phyloP scores from a whole-genome alignment of 2,113 vertebrate species.

The Festucalex cinctus region DNA sequence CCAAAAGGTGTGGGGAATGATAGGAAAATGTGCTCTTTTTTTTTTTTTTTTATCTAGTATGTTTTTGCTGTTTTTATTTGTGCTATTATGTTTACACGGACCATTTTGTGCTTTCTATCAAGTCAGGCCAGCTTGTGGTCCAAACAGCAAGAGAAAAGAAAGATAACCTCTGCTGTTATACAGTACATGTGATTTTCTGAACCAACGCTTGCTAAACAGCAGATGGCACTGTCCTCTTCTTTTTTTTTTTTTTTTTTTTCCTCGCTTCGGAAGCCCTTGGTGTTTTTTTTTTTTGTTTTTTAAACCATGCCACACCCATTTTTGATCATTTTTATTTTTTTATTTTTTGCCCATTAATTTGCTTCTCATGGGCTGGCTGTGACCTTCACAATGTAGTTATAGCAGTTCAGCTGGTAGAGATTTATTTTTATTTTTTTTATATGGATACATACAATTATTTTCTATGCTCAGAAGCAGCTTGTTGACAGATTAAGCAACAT shows the following conservation, averaged over 20 bases:
- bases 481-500: background rate
- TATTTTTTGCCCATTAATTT: background rate
- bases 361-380: background rate
- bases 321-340: background rate
- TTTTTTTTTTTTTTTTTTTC: background rate
- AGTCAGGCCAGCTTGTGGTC: background rate
- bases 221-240: slow-evolving; percentile 17
- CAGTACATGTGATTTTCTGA: background rate
- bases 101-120: background rate
- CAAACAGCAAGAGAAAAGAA: background rate
- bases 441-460: background rate
- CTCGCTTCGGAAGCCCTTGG: background rate
- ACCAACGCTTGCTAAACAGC: slow-evolving; percentile 6
- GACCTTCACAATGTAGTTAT: background rate
- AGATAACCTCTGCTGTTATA: background rate
- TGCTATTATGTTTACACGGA: background rate
- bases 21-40: background rate
- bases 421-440: background rate
- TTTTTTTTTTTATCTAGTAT: background rate
- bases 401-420: background rate
- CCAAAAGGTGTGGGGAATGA: background rate
- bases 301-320: slow-evolving; percentile 2
- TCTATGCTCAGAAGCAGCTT: background rate
- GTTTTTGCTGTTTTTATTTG: background rate
- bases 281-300: slow-evolving; percentile 21